Conservation (phyloP, 1,140 invertebrate genomes). For the Musca domestica region DNA sequence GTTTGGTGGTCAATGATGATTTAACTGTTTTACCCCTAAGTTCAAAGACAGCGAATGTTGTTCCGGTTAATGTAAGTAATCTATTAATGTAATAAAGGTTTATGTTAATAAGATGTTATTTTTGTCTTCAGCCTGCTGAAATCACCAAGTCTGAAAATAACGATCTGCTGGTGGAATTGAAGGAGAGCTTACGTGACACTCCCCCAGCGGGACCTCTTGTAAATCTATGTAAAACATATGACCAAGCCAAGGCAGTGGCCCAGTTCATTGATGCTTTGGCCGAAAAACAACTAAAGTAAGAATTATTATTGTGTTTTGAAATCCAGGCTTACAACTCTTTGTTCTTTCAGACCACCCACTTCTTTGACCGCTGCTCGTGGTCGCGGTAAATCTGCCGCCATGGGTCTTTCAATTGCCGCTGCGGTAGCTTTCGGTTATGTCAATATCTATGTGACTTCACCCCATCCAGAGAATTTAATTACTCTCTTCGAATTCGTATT, state of each 20-base stretch:
- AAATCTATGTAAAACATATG: conserved; percentile 87
- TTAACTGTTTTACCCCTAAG: conserved; percentile 90
- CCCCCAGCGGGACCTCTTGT: conserved; percentile 89
- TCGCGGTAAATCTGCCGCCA: conserved; percentile 95
- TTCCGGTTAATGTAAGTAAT: conserved; percentile 62
- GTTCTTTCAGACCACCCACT: conserved; percentile 71
- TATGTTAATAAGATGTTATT: background rate
- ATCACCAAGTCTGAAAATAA: conserved; percentile 53
- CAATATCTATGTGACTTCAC: conserved; percentile 97
- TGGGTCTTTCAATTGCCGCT: conserved; percentile 90
- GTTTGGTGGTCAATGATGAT: conserved; percentile 92
- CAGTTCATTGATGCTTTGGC: conserved; percentile 95
- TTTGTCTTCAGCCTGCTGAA: conserved; percentile 29
- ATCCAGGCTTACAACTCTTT: background rate
- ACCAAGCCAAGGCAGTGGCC: conserved; percentile 90
- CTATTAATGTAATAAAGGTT: background rate
- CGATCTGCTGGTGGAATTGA: conserved; percentile 67
- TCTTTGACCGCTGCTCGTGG: conserved; percentile 95
- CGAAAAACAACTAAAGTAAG: conserved; percentile 72
- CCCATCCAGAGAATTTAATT: conserved; percentile 96
- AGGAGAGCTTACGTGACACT: conserved; percentile 74
- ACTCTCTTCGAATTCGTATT: conserved; percentile 98
- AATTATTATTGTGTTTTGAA: background rate
- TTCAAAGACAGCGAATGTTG: conserved; percentile 79
- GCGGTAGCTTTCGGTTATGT: conserved; percentile 88